Base-by-base conservation (phyloP, 2,113 vertebrate genomes). In the Istiophorus platypterus region DNA sequence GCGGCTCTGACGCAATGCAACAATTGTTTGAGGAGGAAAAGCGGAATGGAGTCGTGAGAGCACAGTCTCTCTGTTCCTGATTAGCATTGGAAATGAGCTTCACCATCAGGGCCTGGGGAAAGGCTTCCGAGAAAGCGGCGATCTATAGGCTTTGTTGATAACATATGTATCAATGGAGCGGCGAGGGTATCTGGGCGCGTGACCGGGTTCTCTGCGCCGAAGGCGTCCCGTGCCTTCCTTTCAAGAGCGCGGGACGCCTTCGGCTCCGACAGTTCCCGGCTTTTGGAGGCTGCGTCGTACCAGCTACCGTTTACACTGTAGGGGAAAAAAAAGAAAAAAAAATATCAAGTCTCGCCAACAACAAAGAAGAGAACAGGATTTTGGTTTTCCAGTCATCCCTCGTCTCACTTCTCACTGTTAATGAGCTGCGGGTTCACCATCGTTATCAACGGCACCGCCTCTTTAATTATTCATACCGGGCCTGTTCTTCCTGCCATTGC, bases 391-490 rank as follows among this genome's bases (percentile, higher is more conserved):
- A 72, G 78, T 89, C 78, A 85, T 54, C 61, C 59, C 69, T 81
- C 49, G 67, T 85, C 76, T 88, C 71, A 73, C 80, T 76, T 88
- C 72, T 76, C 72, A 1, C 64, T 51, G 88, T 86, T 92, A 91
- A 92, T 85, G 85, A 92, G 81, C 81, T 75, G 85, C 17, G 49
- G 79, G 83, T 89, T 81, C 72, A 24, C 78, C 76, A 31, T 56
- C 7, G 45, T 89, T 89, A 88, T 85, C 83, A 89, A 72, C 59
- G 11, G 64, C 69, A 47, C 74, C 63, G 87, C 47, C 80, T 78
- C 59, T 67, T 93, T 87, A 90, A 91, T 93, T 88, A 93, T 93
- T 93, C 91, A 93, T 81, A 39, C 49, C 1, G 29, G 41, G 80
- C 62, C 64, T 27, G 52, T 64, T 85, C 65, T 42, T 77, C 74